Evolutionary conservation across 2,113 vertebrate genomes (phyloP).

Genomic region (Baryphthengus martii): DNA sequence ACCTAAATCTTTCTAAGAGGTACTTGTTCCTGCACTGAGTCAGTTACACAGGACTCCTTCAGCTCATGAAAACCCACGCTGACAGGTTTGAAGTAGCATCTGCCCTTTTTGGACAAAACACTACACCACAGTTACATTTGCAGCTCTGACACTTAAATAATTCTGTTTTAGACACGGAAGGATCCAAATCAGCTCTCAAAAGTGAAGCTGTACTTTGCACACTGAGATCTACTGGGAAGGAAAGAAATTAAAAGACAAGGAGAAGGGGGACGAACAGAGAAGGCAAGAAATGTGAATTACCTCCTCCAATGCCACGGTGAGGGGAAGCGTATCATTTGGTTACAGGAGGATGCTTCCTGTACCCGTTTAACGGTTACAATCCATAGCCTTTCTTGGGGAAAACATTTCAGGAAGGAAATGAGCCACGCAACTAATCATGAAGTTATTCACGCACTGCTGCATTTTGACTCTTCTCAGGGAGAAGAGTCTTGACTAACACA

Average conservation of each 20-base stretch:
- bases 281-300: background rate
- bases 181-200: background rate
- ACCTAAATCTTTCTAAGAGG: background rate
- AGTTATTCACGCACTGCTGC: background rate
- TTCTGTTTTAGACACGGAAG: background rate
- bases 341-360: background rate
- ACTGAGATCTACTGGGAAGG: background rate
- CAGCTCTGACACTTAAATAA: background rate
- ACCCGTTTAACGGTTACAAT: background rate
- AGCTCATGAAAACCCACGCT: background rate
- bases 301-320: accelerated
- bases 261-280: background rate
- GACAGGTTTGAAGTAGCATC: background rate
- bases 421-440: background rate
- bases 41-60: background rate
- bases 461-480: background rate
- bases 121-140: background rate
- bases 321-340: background rate
- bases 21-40: background rate
- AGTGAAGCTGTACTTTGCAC: background rate
- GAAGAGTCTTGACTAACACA: background rate
- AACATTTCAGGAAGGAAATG: background rate
- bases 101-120: background rate
- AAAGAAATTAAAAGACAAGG: background rate
- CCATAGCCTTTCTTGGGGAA: background rate